Conservation (phyloP, 1,140 invertebrate genomes). For the Magallana ariakensis region DNA sequence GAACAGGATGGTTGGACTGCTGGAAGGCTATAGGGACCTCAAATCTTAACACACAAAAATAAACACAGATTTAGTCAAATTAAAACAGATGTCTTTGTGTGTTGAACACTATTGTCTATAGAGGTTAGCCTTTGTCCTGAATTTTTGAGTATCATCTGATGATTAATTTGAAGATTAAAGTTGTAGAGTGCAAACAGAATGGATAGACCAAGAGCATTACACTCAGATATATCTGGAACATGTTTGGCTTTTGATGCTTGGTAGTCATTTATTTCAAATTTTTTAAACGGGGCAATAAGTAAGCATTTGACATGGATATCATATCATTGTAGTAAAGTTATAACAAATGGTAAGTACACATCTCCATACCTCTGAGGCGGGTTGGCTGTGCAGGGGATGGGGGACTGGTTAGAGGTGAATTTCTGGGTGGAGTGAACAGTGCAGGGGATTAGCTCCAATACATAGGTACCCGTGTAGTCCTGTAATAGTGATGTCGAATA, state of each 20-base stretch:
- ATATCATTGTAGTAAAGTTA: too few relatives aligned
- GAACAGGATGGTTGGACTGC: constrained; percentile 80
- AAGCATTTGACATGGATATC: too few relatives aligned
- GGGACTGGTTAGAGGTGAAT: constrained; percentile 62
- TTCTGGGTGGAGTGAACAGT: constrained; percentile 75
- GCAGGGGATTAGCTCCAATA: constrained; percentile 80
- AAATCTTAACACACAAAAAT: constrained; percentile 70
- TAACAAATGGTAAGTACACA: neutral
- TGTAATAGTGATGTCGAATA: constrained; percentile 45
- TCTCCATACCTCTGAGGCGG: constrained; percentile 73
- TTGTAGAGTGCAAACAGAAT: too few relatives aligned
- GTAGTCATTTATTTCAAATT: too few relatives aligned
- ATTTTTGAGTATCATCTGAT: too few relatives aligned
- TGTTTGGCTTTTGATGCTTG: too few relatives aligned
- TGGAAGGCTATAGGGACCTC: constrained; percentile 81
- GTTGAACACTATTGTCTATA: too few relatives aligned
- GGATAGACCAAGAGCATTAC: too few relatives aligned
- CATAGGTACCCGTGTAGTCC: constrained; percentile 80
- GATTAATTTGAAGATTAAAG: too few relatives aligned
- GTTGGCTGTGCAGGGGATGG: constrained; percentile 76
- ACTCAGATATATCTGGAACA: too few relatives aligned
- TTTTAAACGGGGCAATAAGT: too few relatives aligned
- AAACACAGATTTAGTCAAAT: neutral
- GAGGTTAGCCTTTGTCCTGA: too few relatives aligned
- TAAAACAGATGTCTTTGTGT: neutral